Percentiles rank a stretch among this genome's conserved stretches.
Evolutionary conservation across 2,888 invertebrate species (phyloP).

Genomic region (Drosophila mimica): DNA sequence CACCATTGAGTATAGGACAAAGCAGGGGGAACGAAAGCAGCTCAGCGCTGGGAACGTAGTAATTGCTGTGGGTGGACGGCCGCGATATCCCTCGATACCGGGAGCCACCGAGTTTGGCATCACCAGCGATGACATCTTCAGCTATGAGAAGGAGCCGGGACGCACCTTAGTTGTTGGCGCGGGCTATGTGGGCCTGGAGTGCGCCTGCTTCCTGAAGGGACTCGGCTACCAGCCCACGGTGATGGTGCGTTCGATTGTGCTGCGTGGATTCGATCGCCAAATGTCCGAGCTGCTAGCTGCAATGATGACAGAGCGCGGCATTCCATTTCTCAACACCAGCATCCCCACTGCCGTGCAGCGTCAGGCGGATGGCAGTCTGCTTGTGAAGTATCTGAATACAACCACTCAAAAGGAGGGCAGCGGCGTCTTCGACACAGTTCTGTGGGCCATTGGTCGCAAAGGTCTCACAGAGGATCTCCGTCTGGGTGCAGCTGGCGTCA

Average conservation of each 20-base stretch:
- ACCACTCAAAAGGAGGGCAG: conserved; percentile 85
- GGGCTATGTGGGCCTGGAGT: conserved; percentile 96
- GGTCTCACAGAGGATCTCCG: conserved; percentile 90
- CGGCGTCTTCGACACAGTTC: conserved; percentile 92
- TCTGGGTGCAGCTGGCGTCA: conserved; percentile 90
- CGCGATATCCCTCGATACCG: conserved; percentile 93
- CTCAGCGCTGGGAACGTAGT: conserved; percentile 91
- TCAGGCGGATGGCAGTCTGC: conserved; percentile 87
- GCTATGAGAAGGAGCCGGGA: conserved; percentile 91
- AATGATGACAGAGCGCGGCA: conserved; percentile 92
- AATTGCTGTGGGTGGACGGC: conserved; percentile 95
- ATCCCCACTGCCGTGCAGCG: conserved; percentile 90
- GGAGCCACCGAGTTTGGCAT: conserved; percentile 93
- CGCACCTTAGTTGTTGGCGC: conserved; percentile 95
- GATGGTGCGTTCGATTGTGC: conserved; percentile 93
- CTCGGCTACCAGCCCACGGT: conserved; percentile 93
- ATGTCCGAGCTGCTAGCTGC: conserved; percentile 91
- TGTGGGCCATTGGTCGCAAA: conserved; percentile 93
- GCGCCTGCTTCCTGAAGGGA: conserved; percentile 96
- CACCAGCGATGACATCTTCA: conserved; percentile 97
- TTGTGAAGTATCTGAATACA: conserved; percentile 87
- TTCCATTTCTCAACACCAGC: conserved; percentile 90
- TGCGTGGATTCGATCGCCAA: conserved; percentile 96
- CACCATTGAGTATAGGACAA: conserved; percentile 89
- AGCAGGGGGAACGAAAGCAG: conserved; percentile 88